Base-by-base conservation (phyloP, 2,113 vertebrate species). In the Chionis minor region DNA sequence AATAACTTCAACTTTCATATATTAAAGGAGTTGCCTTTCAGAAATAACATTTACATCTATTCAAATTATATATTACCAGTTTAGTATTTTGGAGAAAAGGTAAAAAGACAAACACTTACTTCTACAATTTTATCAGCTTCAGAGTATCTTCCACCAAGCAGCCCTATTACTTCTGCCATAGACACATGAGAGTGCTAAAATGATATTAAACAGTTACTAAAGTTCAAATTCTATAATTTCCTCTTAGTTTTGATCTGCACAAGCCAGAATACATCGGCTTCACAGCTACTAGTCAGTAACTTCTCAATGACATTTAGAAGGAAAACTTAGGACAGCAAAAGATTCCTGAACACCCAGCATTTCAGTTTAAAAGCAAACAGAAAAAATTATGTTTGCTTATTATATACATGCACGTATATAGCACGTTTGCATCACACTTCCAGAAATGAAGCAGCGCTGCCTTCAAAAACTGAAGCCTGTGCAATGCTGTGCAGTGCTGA, bases 111-210 rank as follows among this genome's bases (percentile, higher is more conserved):
- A 90, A 40, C 65, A 97, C 98, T 97, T 97, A 99, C 99, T 98
- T 99, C 99, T 40, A 99, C 95, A 35, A 98, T 88, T 95, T 98
- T 99, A 70, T 98, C 96, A 17, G 97, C 97, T 79, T 99, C 98
- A 22, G 96, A 97, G 79, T 99, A 99, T 54, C 98, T 98, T 97
- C 99, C 99, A 59, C 99, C 99, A 1, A 99, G 97, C 32, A 99
- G 98, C 67, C 99, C 99, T 55, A 99, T 99, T 69, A 99, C 99
- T 97, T 99, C 99, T 33, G 98, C 98, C 98, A 99, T 98, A 8
- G 99, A 99, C 56, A 99, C 99, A 16, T 99, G 99, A 21, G 99
- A 98, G 94, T 99, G 99, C 99, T 99, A 94, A 45, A 97, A 94
- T 15, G 27, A 86, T 3, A 96, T 18, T 16, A 85, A 67, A 89